phyloP scores from a whole-genome alignment of 2,113 vertebrate genomes.

The Henicopernis longicauda region DNA sequence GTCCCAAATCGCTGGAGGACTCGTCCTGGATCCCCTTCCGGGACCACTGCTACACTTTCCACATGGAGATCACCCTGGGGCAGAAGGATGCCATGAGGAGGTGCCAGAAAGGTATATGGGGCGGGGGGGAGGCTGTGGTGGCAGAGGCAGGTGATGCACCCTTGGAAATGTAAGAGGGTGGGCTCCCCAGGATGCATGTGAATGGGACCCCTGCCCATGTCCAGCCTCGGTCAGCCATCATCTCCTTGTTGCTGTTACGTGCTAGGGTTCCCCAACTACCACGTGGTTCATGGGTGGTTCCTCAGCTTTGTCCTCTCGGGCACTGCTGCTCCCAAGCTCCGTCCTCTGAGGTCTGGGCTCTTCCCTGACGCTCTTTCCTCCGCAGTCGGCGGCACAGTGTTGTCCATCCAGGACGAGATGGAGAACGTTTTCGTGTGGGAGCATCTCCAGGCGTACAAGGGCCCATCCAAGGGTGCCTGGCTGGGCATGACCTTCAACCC shows the following conservation, averaged over 20 bases:
- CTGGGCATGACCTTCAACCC: constrained; percentile 89
- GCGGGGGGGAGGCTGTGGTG: background rate
- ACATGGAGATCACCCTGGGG: constrained; percentile 82
- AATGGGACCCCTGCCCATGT: background rate
- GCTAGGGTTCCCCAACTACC: background rate
- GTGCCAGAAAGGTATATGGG: constrained; percentile 83
- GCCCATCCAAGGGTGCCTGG: constrained; percentile 88
- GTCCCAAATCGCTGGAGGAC: constrained; percentile 81
- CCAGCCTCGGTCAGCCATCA: background rate
- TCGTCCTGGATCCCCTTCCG: constrained; percentile 92
- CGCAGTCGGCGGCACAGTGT: constrained; percentile 84
- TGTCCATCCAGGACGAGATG: constrained; percentile 90
- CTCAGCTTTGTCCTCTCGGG: background rate
- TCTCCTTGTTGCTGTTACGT: background rate
- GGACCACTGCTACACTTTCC: constrained; percentile 93
- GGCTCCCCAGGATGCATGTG: background rate
- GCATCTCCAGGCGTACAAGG: constrained; percentile 86
- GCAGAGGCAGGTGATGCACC: background rate
- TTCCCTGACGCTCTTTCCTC: background rate
- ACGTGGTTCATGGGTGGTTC: rapidly evolving
- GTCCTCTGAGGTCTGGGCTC: background rate
- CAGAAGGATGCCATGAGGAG: constrained; percentile 84
- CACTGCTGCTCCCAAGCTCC: background rate
- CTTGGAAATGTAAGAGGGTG: background rate
- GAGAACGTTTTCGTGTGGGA: constrained; percentile 96